phyloP scores from a whole-genome alignment of 2,113 vertebrate genomes.

The Ploceus nigricollis region DNA sequence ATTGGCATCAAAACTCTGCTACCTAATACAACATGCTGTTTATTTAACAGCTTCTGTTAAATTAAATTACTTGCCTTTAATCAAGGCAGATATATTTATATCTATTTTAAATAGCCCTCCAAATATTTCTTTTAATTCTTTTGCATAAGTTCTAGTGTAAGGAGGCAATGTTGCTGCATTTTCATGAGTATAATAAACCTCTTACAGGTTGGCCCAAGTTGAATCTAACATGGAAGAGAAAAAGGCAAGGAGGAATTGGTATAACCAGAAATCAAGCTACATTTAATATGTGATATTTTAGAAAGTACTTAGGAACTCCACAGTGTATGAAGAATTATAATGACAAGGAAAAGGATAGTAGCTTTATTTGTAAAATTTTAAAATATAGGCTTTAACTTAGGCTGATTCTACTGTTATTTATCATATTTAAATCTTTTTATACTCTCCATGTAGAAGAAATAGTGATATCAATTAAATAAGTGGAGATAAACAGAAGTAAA shows the following conservation, averaged over 20 bases:
- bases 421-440: neutral
- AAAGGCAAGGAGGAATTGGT: neutral
- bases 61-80: constrained; percentile 51
- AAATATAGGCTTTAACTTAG: neutral
- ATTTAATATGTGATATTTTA: neutral
- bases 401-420: neutral
- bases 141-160: constrained; percentile 12
- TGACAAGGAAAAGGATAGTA: neutral
- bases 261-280: neutral
- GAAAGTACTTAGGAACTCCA: neutral
- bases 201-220: neutral
- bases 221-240: neutral
- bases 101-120: constrained; percentile 25
- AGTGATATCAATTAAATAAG: neutral
- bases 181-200: constrained; percentile 15
- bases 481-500: neutral
- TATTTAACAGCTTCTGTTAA: constrained; percentile 48
- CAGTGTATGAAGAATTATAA: neutral
- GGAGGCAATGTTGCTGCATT: neutral
- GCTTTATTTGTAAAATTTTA: neutral
- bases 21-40: constrained; percentile 2
- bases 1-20: neutral
- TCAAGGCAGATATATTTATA: constrained; percentile 29
- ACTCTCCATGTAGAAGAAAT: neutral
- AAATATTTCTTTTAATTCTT: constrained; percentile 33